phyloP scores from a whole-genome alignment of 2,888 invertebrate genomes.

The Chymomyza caudatula region DNA sequence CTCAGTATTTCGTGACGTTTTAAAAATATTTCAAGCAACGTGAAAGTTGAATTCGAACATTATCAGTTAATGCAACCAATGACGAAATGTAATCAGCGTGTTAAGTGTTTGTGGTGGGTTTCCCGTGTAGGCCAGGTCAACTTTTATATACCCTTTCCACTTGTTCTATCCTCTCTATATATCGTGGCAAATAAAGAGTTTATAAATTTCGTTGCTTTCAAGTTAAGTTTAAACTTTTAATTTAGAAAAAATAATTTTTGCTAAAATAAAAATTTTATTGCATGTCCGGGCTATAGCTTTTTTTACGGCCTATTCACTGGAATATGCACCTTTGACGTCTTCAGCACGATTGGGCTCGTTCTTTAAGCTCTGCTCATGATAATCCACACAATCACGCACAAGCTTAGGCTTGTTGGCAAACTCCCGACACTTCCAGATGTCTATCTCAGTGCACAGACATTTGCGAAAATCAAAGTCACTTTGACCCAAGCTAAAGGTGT shows the following conservation, averaged over 20 bases:
- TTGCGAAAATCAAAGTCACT: slow-evolving; percentile 87
- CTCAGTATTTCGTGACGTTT: background rate
- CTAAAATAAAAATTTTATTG: background rate
- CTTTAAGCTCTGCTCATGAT: slow-evolving; percentile 4
- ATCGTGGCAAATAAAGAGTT: no score
- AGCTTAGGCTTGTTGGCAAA: slow-evolving; percentile 43
- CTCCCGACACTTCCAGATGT: slow-evolving; percentile 80
- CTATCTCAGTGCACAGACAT: slow-evolving; percentile 90
- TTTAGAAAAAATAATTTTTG: background rate
- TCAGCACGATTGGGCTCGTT: slow-evolving; percentile 11
- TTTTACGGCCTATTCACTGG: slow-evolving; percentile 6
- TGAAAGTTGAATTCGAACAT: slow-evolving; percentile 4
- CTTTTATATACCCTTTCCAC: no score
- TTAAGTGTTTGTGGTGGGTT: no score
- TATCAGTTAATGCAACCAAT: slow-evolving; percentile 35
- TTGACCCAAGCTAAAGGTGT: slow-evolving; percentile 84
- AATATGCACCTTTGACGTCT: background rate
- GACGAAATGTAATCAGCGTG: slow-evolving; percentile 38
- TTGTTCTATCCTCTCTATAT: no score
- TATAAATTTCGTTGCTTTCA: no score
- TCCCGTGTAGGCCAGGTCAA: no score
- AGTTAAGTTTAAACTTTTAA: background rate
- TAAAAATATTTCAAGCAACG: background rate
- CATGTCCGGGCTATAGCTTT: background rate
- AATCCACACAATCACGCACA: background rate